These are phyloP conservation scores for Andrena minutula DNA, from an alignment of 2,888 invertebrate species.

Conservation along the genomic window DNA sequence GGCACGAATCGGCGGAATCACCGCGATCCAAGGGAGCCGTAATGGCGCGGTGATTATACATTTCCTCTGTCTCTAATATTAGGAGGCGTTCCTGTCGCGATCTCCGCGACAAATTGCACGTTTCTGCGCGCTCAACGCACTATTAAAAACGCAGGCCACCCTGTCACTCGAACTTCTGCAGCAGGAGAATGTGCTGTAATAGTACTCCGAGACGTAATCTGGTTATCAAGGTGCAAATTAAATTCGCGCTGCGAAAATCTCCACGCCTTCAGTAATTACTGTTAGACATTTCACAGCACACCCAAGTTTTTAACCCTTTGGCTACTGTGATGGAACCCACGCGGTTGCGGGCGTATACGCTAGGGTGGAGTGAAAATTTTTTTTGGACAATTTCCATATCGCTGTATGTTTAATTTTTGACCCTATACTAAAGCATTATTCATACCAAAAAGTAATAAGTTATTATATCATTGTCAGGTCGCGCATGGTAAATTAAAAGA, in stretches of 20 bases:
- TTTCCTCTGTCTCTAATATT: constrained; percentile 1
- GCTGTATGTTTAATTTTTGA: too few species aligned
- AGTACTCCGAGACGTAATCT: neutral
- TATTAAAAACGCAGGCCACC: constrained; percentile 22
- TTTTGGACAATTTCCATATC: too few species aligned
- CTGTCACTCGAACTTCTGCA: neutral
- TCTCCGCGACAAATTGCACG: constrained; percentile 8
- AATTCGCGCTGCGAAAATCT: neutral
- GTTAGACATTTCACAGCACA: neutral
- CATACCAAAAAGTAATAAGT: too few species aligned
- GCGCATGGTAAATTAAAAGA: too few species aligned
- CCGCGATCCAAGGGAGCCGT: neutral
- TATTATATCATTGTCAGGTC: too few species aligned
- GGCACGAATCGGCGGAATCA: constrained; percentile 16
- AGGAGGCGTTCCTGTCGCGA: neutral
- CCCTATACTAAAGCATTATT: too few species aligned
- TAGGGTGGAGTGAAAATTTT: too few species aligned
- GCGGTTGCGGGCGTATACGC: too few species aligned
- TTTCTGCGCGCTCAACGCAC: neutral
- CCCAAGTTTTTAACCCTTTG: neutral
- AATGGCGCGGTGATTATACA: constrained; percentile 25
- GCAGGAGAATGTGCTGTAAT: neutral
- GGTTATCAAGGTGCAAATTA: neutral
- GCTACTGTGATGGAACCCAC: neutral
- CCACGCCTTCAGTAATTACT: neutral